These are phyloP conservation scores for Calidris pygmaea DNA, from an alignment of 2,113 vertebrate genomes.

Conservation along the genomic window DNA sequence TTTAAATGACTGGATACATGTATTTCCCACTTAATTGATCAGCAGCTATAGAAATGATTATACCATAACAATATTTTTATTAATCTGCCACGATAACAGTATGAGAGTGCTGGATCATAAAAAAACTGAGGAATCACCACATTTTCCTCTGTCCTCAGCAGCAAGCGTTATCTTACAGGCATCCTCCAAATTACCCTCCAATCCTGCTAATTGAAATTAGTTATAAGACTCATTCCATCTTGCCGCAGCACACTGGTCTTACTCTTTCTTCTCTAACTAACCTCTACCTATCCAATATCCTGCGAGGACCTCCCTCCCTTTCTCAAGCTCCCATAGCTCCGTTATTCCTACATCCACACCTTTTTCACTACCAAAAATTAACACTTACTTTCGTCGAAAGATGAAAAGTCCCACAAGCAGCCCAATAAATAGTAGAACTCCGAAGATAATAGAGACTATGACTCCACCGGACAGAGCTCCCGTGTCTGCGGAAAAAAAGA, in stretches of 20 bases:
- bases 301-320: neutral
- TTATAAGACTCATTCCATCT: neutral
- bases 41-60: neutral
- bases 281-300: neutral
- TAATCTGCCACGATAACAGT: neutral
- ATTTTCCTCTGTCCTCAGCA: neutral
- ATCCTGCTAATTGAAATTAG: neutral
- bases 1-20: neutral
- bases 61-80: neutral
- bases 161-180: neutral
- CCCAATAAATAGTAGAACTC: constrained; percentile 65
- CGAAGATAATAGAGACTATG: constrained; percentile 70
- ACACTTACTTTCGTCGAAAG: constrained; percentile 66
- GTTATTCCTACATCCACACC: neutral
- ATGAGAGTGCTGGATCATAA: neutral
- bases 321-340: neutral
- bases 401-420: constrained; percentile 62
- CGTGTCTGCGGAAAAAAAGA: constrained; percentile 42
- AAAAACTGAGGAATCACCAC: neutral
- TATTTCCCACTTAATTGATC: neutral
- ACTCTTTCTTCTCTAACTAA: neutral
- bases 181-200: neutral
- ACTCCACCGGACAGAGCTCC: constrained; percentile 71
- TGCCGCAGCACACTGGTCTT: neutral
- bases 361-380: neutral